Evolutionary conservation across 2,797 vertebrate species (phyloP).

Genomic region (Amphiprion clarkii): DNA sequence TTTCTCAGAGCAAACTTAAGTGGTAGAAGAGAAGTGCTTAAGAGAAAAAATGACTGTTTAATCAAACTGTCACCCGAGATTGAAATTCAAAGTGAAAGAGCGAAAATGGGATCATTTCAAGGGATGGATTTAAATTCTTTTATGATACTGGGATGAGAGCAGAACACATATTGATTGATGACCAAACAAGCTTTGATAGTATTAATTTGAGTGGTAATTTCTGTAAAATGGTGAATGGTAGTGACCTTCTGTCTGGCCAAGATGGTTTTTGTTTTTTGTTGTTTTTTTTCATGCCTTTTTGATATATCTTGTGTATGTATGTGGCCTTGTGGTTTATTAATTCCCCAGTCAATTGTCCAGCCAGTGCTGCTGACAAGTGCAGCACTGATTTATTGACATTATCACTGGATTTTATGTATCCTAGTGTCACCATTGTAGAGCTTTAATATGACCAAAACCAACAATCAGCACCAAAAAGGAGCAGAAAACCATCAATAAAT

Average conservation of each 20-base stretch:
- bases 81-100: conserved; percentile 65
- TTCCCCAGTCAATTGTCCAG: conserved; percentile 5
- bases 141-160: conserved; percentile 2
- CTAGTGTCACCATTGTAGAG: conserved; percentile 5
- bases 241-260: background rate
- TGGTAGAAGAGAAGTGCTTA: conserved; percentile 60
- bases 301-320: background rate
- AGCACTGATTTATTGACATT: conserved; percentile 31
- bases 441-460: conserved; percentile 31
- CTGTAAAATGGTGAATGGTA: conserved; percentile 8
- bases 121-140: conserved; percentile 5
- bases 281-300: background rate
- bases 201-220: background rate
- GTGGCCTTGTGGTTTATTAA: conserved; percentile 15
- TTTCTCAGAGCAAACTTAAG: conserved; percentile 73
- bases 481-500: conserved; percentile 9
- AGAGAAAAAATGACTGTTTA: conserved; percentile 76
- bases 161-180: conserved; percentile 1
- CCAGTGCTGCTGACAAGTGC: background rate
- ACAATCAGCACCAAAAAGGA: conserved; percentile 31
- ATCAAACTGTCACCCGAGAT: conserved; percentile 81
- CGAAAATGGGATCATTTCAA: conserved; percentile 17
- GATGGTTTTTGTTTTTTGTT: background rate
- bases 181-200: background rate
- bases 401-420: background rate